phyloP scores from a whole-genome alignment of 2,888 invertebrate species.

The Diarsia mendica region DNA sequence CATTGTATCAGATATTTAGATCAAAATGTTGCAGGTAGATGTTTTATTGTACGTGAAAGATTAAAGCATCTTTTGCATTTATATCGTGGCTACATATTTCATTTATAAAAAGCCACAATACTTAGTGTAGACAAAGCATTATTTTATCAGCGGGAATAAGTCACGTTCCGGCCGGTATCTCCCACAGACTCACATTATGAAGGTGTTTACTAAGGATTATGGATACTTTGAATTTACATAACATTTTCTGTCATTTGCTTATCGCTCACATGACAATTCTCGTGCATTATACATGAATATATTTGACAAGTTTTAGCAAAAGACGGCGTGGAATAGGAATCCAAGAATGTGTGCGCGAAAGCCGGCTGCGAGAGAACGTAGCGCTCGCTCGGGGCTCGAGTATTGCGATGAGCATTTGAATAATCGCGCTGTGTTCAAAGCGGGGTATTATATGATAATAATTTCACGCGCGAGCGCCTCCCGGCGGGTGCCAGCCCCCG shows the following conservation, averaged over 20 bases:
- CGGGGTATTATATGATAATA: conserved; percentile 89
- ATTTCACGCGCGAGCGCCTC: conserved; percentile 87
- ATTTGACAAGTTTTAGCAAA: conserved; percentile 87
- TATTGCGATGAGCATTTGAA: conserved; percentile 86
- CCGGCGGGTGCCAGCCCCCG: conserved; percentile 74
- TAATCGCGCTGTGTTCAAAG: conserved; percentile 86
- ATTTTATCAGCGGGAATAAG: conserved; percentile 82
- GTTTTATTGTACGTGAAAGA: conserved; percentile 23
- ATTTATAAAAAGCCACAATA: conserved; percentile 71
- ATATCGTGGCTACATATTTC: conserved; percentile 48
- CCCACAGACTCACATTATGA: conserved; percentile 81
- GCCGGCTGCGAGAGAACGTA: conserved; percentile 61
- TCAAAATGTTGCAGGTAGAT: conserved; percentile 5
- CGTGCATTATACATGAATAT: conserved; percentile 87
- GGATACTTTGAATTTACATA: conserved; percentile 87
- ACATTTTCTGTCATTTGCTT: conserved; percentile 90
- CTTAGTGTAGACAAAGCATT: conserved; percentile 79
- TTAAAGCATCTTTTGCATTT: conserved; percentile 45
- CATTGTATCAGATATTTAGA: conserved; percentile 36
- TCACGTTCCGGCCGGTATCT: conserved; percentile 83
- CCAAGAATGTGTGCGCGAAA: conserved; percentile 79
- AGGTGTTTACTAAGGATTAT: conserved; percentile 85
- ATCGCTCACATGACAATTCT: conserved; percentile 88
- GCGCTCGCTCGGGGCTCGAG: conserved; percentile 66
- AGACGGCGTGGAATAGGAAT: conserved; percentile 79